Evolutionary conservation across 2,888 invertebrate genomes (phyloP).

Genomic region (Parnassius orleans): DNA sequence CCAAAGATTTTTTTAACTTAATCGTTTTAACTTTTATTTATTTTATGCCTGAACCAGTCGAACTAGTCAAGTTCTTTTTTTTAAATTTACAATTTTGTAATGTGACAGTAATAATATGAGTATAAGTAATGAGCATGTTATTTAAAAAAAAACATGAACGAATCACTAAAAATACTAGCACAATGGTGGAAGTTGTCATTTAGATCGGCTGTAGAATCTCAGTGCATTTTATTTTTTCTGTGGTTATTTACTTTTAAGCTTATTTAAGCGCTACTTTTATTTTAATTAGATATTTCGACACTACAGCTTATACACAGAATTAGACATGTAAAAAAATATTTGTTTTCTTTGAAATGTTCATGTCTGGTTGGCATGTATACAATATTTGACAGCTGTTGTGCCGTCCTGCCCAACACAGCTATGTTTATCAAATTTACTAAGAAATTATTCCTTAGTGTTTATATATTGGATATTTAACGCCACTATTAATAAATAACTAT

Average conservation of each 20-base stretch:
- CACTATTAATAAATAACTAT: too few relatives aligned
- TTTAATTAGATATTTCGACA: slow-evolving; percentile 10
- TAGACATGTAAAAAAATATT: too few relatives aligned
- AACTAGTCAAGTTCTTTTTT: slow-evolving; percentile 61
- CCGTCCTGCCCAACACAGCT: too few relatives aligned
- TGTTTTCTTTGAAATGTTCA: too few relatives aligned
- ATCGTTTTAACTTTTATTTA: slow-evolving; percentile 11
- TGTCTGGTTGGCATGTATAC: too few relatives aligned
- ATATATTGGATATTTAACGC: too few relatives aligned
- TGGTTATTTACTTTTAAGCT: slow-evolving; percentile 32
- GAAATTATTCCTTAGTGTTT: too few relatives aligned
- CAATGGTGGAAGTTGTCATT: slow-evolving; percentile 30
- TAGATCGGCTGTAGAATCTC: slow-evolving; percentile 67
- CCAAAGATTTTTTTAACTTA: slow-evolving; percentile 36
- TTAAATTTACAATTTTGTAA: slow-evolving; percentile 18
- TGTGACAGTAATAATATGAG: neutral
- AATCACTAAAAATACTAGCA: slow-evolving; percentile 15
- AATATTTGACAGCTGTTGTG: too few relatives aligned
- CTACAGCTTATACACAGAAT: slow-evolving; percentile 3
- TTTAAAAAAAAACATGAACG: too few relatives aligned
- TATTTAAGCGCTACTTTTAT: slow-evolving; percentile 26
- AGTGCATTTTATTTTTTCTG: slow-evolving; percentile 42
- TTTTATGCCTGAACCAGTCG: slow-evolving; percentile 48
- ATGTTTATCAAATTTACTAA: too few relatives aligned
- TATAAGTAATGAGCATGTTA: neutral